A percentile compares a stretch with the other conserved stretches of the same genome.
Evolutionary conservation across 2,113 vertebrate species (phyloP).

Genomic region (Psettodes erumei): DNA sequence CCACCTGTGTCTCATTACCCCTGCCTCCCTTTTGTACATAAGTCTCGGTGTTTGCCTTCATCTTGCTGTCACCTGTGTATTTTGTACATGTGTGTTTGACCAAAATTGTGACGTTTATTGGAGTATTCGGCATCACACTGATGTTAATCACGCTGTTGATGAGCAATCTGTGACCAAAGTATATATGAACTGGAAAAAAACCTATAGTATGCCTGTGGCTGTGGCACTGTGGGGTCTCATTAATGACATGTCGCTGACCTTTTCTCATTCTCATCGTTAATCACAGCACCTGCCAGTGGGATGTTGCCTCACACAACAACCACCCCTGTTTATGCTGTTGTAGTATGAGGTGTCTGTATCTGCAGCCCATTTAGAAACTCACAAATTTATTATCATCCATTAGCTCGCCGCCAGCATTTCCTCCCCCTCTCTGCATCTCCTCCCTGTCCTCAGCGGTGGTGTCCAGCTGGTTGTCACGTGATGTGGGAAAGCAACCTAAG

Average conservation of each 20-base stretch:
- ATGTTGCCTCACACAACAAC: conserved; percentile 30
- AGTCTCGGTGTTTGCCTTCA: too few relatives aligned
- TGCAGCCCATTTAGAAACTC: conserved; percentile 29
- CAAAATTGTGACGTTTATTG: not conserved
- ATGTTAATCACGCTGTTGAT: not conserved
- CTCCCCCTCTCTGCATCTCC: conserved; percentile 29
- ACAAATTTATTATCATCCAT: conserved; percentile 33
- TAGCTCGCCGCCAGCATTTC: conserved; percentile 10
- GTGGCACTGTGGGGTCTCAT: conserved; percentile 42
- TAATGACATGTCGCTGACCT: conserved; percentile 60
- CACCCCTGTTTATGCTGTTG: conserved; percentile 24
- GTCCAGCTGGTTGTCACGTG: conserved; percentile 89
- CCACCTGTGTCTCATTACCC: too few relatives aligned
- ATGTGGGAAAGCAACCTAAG: conserved; percentile 84
- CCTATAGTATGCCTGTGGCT: conserved; percentile 4
- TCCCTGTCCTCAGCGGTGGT: conserved; percentile 80
- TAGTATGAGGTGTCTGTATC: not conserved
- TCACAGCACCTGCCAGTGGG: conserved; percentile 33
- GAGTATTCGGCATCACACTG: not conserved
- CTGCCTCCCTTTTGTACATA: too few relatives aligned
- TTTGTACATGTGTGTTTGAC: too few relatives aligned
- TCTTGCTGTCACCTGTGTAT: too few relatives aligned
- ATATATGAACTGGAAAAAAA: conserved; percentile 2
- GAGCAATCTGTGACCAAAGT: not conserved
- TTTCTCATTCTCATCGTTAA: conserved; percentile 61